Base-by-base conservation (phyloP, 2,113 vertebrate genomes). In the Nycticryphes semicollaris region DNA sequence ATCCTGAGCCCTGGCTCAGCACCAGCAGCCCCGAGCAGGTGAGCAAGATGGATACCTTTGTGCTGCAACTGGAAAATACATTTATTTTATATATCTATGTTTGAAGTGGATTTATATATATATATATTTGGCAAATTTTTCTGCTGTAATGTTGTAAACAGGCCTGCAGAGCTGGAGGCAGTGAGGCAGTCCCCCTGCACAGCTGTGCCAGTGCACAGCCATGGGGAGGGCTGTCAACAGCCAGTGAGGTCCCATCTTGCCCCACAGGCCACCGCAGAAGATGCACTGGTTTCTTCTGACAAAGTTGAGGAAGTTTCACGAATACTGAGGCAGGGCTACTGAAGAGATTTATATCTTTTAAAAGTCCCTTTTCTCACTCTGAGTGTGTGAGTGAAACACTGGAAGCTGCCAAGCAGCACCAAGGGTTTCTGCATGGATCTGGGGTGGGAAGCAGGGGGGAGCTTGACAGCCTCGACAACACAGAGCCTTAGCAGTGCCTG, bases 21-120 rank as follows among this genome's bases (percentile, higher is more conserved):
- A 53, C 2, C 33, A 74, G 18, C 77, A 62, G 9, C 35, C 17
- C 30, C 1, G 0, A 87, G 33, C 37, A 90, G 70, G 14, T 1
- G 3, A 68, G n/a, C 0, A 0, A 68, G 22, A 57, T 0, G 0
- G 21, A 30, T 2, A 14, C 47, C 68, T 82, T 37, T 7, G 3
- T 9, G 6, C 22, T 76, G 43, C 76, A 68, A 57, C 8, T 4
- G 21, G 24, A 64, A 90, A 39, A 73, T 18, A 10, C 1, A 25
- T 66, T 27, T 60, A 12, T 79, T 67, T 64, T 37, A 3, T 59
- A 22, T 21, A 7, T 35, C 39, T 30, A 20, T 30, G 21, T 79
- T 28, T 72, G 48, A 68, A 45, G 19, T 20, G 48, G 5, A 21
- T 50, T 53, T 37, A 10, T 35, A 33, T 47, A 35, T 35, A 19